Conservation (phyloP, 2,888 invertebrate species). For the Tipula confusa region DNA sequence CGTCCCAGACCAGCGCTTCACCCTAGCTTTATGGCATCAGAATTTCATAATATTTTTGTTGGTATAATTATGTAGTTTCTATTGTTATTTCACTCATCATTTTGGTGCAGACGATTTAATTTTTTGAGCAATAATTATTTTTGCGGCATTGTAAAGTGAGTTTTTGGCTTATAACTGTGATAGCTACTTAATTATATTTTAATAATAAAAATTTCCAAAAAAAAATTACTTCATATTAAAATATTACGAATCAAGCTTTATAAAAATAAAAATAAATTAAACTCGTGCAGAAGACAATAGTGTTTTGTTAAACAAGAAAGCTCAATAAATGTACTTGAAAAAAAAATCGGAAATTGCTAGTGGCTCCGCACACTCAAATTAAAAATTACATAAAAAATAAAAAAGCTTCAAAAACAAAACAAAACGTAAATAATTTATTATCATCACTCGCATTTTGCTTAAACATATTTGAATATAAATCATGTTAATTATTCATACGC, state of each 20-base stretch:
- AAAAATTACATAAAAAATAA: background rate
- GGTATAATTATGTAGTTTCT: too few species aligned
- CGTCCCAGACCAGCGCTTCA: background rate
- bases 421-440: background rate
- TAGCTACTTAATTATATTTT: too few species aligned
- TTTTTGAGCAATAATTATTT: too few species aligned
- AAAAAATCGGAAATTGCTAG: background rate
- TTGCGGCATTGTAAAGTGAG: too few species aligned
- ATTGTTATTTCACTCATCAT: too few species aligned
- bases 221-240: too few species aligned
- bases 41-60: background rate
- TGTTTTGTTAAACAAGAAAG: background rate
- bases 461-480: conserved; percentile 9
- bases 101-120: too few species aligned
- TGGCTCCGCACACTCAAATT: background rate
- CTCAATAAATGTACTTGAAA: background rate
- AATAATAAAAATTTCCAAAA: too few species aligned
- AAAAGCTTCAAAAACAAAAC: background rate
- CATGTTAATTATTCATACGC: conserved; percentile 1
- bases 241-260: background rate
- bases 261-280: background rate
- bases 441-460: background rate
- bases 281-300: background rate
- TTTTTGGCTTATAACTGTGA: too few species aligned
- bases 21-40: background rate